Evolutionary conservation across 2,888 invertebrate genomes (phyloP), one percentile per base, ranked within the genome.

Genomic region (Mythimna ferrago): DNA sequence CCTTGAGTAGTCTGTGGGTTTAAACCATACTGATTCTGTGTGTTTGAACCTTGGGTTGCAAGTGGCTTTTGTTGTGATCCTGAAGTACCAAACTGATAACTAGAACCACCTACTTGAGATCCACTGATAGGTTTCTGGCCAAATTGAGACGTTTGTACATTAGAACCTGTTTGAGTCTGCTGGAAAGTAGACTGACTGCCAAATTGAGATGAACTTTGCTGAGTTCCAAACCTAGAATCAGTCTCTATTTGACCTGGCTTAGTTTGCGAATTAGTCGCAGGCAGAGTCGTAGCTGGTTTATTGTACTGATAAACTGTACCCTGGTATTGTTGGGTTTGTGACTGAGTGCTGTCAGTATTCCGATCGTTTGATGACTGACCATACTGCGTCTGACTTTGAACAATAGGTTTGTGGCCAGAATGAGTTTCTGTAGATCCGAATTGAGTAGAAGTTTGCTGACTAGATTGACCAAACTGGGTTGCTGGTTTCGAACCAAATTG

Each of bases 281-380:
- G 88, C 1, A 92, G 77, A 57, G 84, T 82, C 72, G 89, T 87
- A 21, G 87, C 84, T 58, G 94, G 94, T 66, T 94, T 94, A 57
- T 87, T 93, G 75, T 94, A 94, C 76, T 94, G 90, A 71, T 94
- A 94, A 76, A 94, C 83, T 48, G 89, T 86, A n/a, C 89, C 89
- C 16, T 86, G 78, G 61, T 87, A 76, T 70, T 88, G 85, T 62
- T 88, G 87, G 5, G 71, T 81, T 41, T 74, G 67, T 19, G 73
- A 48, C 32, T 63, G 68, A 73, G 73, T 58, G 70, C 73, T 66
- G 63, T 44, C 73, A 60, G 67, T 35, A 11, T 35, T 66, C 21
- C 57, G 73, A 21, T 44, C 60, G 16, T 21, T 35, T 32, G 58
- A 66, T 61, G 67, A 44, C 57, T 76, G 82, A 19, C 61, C 62